phyloP scores from a whole-genome alignment of 2,113 vertebrate genomes.

The Petroica traversi region DNA sequence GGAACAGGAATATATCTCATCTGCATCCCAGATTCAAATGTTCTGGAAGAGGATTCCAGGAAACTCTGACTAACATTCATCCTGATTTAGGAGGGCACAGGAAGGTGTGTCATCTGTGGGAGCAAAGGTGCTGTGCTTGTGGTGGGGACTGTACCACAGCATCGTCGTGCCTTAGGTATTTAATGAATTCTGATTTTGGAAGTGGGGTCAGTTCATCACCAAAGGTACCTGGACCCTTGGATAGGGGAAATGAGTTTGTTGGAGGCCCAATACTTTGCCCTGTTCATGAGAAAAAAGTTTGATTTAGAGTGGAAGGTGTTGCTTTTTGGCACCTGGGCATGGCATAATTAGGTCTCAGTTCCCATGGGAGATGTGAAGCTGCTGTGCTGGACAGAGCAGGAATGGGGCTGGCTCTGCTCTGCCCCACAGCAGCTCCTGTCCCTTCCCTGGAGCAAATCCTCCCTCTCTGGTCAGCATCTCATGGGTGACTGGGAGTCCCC shows the following conservation, averaged over 20 bases:
- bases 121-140: not conserved
- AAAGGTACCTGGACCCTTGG: not conserved
- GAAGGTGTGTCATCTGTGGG: not conserved
- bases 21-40: not conserved
- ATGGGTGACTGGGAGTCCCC: not conserved
- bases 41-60: not conserved
- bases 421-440: not conserved
- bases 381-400: not conserved
- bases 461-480: not conserved
- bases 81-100: not conserved
- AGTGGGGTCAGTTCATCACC: too few species aligned
- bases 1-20: not conserved
- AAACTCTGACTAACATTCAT: not conserved
- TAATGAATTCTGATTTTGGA: not conserved
- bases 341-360: not conserved
- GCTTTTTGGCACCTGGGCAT: not conserved
- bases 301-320: not conserved
- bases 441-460: not conserved
- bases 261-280: not conserved
- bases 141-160: not conserved
- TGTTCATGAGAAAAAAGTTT: not conserved
- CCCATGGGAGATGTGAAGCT: not conserved
- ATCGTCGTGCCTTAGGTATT: fast-evolving
- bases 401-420: not conserved
- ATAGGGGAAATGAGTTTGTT: not conserved